A percentile compares a stretch with the other conserved stretches of the same genome.
Conservation (phyloP, 2,113 vertebrate genomes). For the Bujurquina vittata region DNA sequence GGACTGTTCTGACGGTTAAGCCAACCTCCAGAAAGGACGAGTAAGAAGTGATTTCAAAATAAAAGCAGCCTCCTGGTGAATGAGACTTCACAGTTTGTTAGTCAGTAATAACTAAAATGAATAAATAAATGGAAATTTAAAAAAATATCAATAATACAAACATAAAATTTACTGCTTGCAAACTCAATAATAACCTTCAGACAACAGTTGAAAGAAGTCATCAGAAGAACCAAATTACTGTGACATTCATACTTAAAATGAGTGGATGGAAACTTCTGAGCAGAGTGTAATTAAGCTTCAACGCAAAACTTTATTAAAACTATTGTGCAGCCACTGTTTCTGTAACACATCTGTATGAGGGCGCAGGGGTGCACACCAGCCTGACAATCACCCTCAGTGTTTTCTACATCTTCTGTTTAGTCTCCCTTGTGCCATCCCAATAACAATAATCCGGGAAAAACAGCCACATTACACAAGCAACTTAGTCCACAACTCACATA, state of each 20-base stretch:
- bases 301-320: not conserved
- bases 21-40: too few species aligned
- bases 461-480: fast-evolving
- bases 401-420: not conserved
- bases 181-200: too few species aligned
- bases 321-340: not conserved
- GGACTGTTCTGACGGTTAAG: not conserved
- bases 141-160: too few species aligned
- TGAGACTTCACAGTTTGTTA: too few species aligned
- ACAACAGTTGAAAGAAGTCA: not conserved
- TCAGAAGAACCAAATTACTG: not conserved
- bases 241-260: not conserved
- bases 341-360: fast-evolving
- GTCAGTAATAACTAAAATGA: too few species aligned
- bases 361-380: not conserved
- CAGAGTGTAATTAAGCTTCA: not conserved
- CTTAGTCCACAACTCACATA: not conserved
- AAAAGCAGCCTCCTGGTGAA: too few species aligned
- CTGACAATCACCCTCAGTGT: fast-evolving
- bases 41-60: too few species aligned
- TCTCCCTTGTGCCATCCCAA: not conserved
- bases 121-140: too few species aligned
- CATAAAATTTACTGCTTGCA: too few species aligned
- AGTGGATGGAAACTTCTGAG: too few species aligned
- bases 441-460: not conserved